These are phyloP conservation scores for Serripes groenlandicus DNA, from an alignment of 2,888 invertebrate genomes.

Conservation along the genomic window DNA sequence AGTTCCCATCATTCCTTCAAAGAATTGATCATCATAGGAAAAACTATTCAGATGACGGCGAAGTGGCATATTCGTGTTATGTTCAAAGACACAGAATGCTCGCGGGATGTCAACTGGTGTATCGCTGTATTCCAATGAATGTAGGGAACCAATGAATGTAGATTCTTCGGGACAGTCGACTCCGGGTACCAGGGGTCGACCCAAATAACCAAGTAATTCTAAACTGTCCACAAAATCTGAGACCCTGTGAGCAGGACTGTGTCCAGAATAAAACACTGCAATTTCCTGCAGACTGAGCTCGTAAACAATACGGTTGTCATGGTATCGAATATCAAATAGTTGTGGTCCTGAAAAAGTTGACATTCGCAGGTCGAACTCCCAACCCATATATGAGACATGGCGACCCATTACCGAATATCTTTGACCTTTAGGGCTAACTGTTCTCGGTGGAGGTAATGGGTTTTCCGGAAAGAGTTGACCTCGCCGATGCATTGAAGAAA, in stretches of 20 bases:
- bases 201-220: slow-evolving; percentile 67
- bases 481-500: slow-evolving; percentile 46
- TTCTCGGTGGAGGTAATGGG: slow-evolving; percentile 64
- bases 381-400: slow-evolving; percentile 76
- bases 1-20: slow-evolving; percentile 76
- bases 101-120: slow-evolving; percentile 40
- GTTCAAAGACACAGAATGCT: slow-evolving; percentile 79
- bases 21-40: slow-evolving; percentile 54
- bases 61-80: slow-evolving; percentile 76
- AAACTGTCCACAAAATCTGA: slow-evolving; percentile 75
- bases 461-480: slow-evolving; percentile 38
- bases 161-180: slow-evolving; percentile 80
- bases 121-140: slow-evolving; percentile 35
- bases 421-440: slow-evolving; percentile 77
- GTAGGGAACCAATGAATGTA: slow-evolving; percentile 60
- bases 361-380: slow-evolving; percentile 73
- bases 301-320: slow-evolving; percentile 78
- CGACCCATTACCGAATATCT: slow-evolving; percentile 76
- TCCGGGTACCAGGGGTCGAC: slow-evolving; percentile 75
- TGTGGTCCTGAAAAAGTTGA: slow-evolving; percentile 68
- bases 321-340: slow-evolving; percentile 74
- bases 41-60: slow-evolving; percentile 71
- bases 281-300: slow-evolving; percentile 81
- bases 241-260: slow-evolving; percentile 63
- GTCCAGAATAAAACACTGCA: slow-evolving; percentile 76